These are phyloP conservation scores for Nomia melanderi DNA, from an alignment of 1,140 invertebrate species.

Conservation along the genomic window DNA sequence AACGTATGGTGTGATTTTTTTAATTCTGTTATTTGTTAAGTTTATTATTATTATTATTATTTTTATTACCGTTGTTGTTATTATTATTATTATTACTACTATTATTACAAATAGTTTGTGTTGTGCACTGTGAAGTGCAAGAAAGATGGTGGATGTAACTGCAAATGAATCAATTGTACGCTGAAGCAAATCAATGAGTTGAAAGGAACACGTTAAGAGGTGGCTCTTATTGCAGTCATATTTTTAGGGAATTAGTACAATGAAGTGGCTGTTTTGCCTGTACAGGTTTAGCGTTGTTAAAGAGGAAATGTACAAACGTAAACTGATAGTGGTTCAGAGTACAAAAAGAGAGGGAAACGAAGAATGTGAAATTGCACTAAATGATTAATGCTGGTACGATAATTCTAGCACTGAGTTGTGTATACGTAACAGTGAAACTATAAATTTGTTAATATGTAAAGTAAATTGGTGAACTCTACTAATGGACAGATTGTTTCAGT, in stretches of 20 bases:
- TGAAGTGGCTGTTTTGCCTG: slow-evolving; percentile 37
- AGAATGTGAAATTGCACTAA: slow-evolving; percentile 35
- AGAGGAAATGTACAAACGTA: slow-evolving; percentile 45
- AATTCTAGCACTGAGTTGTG: slow-evolving; percentile 32
- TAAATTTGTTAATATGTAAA: slow-evolving; percentile 47
- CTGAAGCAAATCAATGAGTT: background rate
- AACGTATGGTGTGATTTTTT: slow-evolving; percentile 12
- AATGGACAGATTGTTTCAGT: slow-evolving; percentile 26
- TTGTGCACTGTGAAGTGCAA: background rate
- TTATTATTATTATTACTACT: slow-evolving; percentile 24
- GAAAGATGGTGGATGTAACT: background rate
- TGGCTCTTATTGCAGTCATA: slow-evolving; percentile 24
- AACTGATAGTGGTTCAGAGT: slow-evolving; percentile 36
- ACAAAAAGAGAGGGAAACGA: slow-evolving; percentile 31
- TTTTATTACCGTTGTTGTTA: background rate
- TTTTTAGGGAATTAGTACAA: slow-evolving; percentile 46
- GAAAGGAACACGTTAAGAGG: background rate
- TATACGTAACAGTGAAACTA: slow-evolving; percentile 36
- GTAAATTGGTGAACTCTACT: slow-evolving; percentile 14
- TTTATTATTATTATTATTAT: slow-evolving; percentile 5
- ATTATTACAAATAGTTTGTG: slow-evolving; percentile 15
- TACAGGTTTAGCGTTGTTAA: slow-evolving; percentile 31
- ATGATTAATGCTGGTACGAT: slow-evolving; percentile 20
- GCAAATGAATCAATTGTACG: slow-evolving; percentile 4
- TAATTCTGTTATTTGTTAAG: slow-evolving; percentile 15